A percentile compares a stretch with the other conserved stretches of the same genome.
Conservation (phyloP, 2,113 vertebrate species). For the Tenrec ecaudatus region DNA sequence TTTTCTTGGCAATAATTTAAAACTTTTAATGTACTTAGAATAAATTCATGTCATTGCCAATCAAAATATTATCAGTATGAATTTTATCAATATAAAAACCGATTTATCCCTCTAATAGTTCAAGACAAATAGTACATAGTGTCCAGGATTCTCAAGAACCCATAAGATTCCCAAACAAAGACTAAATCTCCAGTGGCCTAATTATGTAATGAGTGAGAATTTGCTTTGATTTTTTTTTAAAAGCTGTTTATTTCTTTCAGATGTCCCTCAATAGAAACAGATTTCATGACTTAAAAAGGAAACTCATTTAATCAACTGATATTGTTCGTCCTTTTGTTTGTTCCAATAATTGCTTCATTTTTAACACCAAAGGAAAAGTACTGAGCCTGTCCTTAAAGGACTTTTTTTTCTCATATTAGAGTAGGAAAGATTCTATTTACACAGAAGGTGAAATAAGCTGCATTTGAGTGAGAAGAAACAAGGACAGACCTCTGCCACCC, state of each 20-base stretch:
- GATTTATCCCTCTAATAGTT: background rate
- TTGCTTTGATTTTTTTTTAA: constrained; percentile 48
- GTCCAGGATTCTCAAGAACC: constrained; percentile 27
- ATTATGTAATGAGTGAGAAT: constrained; percentile 53
- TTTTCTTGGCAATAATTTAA: constrained; percentile 5
- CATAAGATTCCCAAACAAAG: constrained; percentile 8
- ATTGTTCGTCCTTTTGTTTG: constrained; percentile 69
- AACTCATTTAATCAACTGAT: constrained; percentile 72
- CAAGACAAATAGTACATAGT: constrained; percentile 1
- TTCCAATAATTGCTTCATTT: constrained; percentile 70
- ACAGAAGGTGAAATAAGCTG: constrained; percentile 45
- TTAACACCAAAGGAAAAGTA: constrained; percentile 65
- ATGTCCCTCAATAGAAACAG: constrained; percentile 55
- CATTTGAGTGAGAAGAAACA: constrained; percentile 48
- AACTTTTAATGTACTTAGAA: background rate
- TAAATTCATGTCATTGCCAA: constrained; percentile 35
- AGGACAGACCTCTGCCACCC: constrained; percentile 1
- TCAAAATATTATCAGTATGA: constrained; percentile 29
- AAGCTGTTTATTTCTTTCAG: constrained; percentile 59
- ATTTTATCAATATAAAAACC: background rate
- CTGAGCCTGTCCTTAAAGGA: constrained; percentile 58
- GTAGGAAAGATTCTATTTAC: constrained; percentile 53
- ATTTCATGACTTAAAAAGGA: constrained; percentile 66
- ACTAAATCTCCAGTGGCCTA: constrained; percentile 50
- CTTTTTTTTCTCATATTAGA: constrained; percentile 36